These are phyloP conservation scores for Cheilosia vulpina DNA, from an alignment of 2,888 invertebrate species.

Conservation along the genomic window DNA sequence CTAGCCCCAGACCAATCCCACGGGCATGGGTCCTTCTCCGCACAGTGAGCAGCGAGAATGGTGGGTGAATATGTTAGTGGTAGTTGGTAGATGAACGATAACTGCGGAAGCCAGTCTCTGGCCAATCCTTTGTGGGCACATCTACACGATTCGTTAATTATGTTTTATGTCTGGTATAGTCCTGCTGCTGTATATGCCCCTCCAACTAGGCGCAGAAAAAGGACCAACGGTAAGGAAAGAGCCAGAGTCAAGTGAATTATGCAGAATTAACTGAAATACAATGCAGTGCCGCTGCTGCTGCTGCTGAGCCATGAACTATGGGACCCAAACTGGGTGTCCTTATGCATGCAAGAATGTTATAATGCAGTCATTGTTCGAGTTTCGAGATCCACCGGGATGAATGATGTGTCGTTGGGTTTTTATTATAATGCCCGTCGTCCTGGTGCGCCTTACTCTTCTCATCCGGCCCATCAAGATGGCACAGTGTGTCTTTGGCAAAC, in stretches of 20 bases:
- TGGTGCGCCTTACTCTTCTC: background rate
- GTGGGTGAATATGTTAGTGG: background rate
- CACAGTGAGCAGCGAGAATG: background rate
- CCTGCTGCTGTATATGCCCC: background rate
- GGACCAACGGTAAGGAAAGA: constrained; percentile 1
- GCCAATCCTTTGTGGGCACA: constrained; percentile 46
- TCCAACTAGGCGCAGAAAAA: background rate
- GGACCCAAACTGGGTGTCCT: constrained; percentile 40
- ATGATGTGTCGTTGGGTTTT: constrained; percentile 56
- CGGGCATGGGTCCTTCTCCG: constrained; percentile 20
- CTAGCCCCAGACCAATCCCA: constrained; percentile 13
- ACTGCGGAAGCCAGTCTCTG: constrained; percentile 1
- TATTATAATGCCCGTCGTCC: constrained; percentile 1
- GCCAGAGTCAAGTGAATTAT: constrained; percentile 46
- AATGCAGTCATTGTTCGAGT: constrained; percentile 63
- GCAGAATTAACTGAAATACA: constrained; percentile 70
- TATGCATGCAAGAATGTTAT: constrained; percentile 55
- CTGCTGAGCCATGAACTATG: constrained; percentile 64
- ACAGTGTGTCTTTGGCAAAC: constrained; percentile 58
- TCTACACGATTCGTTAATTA: constrained; percentile 66
- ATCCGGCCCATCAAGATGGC: background rate
- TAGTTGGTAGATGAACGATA: constrained; percentile 15
- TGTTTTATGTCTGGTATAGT: constrained; percentile 57
- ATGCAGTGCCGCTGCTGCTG: constrained; percentile 36
- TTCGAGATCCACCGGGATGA: constrained; percentile 44